A percentile compares a stretch with the other conserved stretches of the same genome.
Conservation (phyloP, 1,140 invertebrate species). For the Diprion similis region DNA sequence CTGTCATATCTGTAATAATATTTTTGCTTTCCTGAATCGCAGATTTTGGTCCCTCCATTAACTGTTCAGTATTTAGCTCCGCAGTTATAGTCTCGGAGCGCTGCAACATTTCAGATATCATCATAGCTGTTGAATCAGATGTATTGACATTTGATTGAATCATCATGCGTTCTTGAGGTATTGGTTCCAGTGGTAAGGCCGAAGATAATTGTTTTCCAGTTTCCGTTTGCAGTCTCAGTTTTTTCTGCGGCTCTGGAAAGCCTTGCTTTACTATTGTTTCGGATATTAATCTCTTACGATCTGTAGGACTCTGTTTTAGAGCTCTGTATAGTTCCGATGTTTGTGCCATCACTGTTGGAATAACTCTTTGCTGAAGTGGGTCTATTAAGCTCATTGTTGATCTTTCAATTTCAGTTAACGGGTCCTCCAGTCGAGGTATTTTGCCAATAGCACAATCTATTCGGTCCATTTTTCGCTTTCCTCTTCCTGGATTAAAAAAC, state of each 20-base stretch:
- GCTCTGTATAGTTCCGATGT: constrained; percentile 48
- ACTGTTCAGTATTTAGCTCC: not conserved
- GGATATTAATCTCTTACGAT: constrained; percentile 8
- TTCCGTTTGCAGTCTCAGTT: not conserved
- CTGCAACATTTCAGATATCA: not conserved
- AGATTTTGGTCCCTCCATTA: not conserved
- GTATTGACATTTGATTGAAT: not conserved
- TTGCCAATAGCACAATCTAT: constrained; percentile 34
- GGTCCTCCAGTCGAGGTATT: constrained; percentile 46
- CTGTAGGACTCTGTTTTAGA: constrained; percentile 40
- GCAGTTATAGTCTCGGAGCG: not conserved
- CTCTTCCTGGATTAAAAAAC: constrained; percentile 43
- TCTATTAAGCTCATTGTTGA: constrained; percentile 48
- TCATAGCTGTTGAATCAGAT: not conserved
- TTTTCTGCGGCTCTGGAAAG: not conserved
- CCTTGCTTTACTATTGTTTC: not conserved
- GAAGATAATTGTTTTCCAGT: not conserved
- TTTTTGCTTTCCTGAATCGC: not conserved
- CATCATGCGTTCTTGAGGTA: not conserved
- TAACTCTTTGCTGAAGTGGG: constrained; percentile 33
- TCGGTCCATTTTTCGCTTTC: constrained; percentile 54
- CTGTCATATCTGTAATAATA: constrained; percentile 9
- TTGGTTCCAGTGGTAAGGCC: not conserved
- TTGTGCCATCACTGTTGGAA: constrained; percentile 21
- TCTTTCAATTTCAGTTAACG: constrained; percentile 49